Percentiles rank a stretch among this genome's conserved stretches.
Evolutionary conservation across 2,113 vertebrate genomes (phyloP).

Genomic region (Sinocyclocheilus anshuiensis): DNA sequence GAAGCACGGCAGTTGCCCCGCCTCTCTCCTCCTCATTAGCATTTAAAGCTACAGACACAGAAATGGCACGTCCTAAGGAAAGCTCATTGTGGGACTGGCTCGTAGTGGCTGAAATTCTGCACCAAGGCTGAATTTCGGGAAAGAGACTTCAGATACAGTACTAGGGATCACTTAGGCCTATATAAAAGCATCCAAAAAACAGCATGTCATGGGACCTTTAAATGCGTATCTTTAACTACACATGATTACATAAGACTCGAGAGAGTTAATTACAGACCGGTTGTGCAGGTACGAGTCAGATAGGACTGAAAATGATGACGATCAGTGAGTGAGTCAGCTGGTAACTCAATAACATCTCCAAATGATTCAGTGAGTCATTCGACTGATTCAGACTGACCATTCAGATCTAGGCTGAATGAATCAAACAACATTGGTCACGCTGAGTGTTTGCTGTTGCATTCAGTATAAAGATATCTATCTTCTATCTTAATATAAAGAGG

Average conservation of each 20-base stretch:
- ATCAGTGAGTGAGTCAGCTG: not conserved
- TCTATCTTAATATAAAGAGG: not conserved
- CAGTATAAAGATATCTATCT: not conserved
- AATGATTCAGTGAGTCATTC: not conserved
- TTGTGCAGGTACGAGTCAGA: not conserved
- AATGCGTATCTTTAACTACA: not conserved
- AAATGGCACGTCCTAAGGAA: no score
- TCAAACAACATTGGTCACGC: not conserved
- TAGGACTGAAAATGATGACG: not conserved
- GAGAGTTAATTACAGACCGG: no score
- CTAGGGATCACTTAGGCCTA: no score
- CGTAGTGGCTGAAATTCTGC: no score
- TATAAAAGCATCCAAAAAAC: no score
- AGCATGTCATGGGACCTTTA: no score
- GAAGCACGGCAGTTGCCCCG: no score
- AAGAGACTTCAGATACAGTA: no score
- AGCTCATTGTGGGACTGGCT: no score
- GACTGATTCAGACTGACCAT: not conserved
- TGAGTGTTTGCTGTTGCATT: not conserved
- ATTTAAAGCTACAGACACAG: no score
- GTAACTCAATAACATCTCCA: not conserved
- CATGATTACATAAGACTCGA: not conserved
- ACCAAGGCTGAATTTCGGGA: no score
- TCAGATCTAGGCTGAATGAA: not conserved
- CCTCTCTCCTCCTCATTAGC: no score